phyloP scores from a whole-genome alignment of 2,113 vertebrate genomes.

The Toxotes chatareus region DNA sequence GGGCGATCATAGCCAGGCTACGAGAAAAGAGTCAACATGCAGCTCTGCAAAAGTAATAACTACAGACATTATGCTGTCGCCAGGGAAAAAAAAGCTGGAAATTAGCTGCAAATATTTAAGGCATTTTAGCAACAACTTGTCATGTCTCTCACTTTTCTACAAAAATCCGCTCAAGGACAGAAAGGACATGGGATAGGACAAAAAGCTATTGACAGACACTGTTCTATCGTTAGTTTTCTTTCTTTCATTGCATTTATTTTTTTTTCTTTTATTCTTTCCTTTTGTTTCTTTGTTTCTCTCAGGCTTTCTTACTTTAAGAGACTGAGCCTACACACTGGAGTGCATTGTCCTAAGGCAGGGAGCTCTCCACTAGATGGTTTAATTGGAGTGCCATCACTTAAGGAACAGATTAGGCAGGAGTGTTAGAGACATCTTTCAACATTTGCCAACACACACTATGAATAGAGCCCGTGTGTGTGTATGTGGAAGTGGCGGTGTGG shows the following conservation, averaged over 20 bases:
- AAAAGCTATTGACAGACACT: not conserved
- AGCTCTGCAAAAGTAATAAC: conserved; percentile 1
- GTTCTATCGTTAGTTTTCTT: not conserved
- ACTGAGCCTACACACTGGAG: conserved; percentile 36
- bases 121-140: not conserved
- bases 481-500: conserved; percentile 23
- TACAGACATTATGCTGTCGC: conserved; percentile 6
- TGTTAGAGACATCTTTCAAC: conserved; percentile 68
- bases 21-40: not conserved
- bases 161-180: not conserved
- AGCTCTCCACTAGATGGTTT: conserved; percentile 63
- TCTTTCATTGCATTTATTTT: not conserved
- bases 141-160: not conserved
- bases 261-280: not conserved
- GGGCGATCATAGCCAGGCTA: conserved; percentile 8
- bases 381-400: conserved; percentile 76
- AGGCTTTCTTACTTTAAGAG: not conserved
- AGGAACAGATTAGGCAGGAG: conserved; percentile 73
- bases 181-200: not conserved
- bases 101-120: not conserved
- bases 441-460: conserved; percentile 67
- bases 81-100: not conserved
- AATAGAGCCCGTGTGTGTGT: conserved; percentile 61
- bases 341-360: conserved; percentile 51
- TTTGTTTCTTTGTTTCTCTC: not conserved